These are phyloP conservation scores for Oryzias dopingdopingensis DNA, from an alignment of 2,797 vertebrate species.

Conservation along the genomic window DNA sequence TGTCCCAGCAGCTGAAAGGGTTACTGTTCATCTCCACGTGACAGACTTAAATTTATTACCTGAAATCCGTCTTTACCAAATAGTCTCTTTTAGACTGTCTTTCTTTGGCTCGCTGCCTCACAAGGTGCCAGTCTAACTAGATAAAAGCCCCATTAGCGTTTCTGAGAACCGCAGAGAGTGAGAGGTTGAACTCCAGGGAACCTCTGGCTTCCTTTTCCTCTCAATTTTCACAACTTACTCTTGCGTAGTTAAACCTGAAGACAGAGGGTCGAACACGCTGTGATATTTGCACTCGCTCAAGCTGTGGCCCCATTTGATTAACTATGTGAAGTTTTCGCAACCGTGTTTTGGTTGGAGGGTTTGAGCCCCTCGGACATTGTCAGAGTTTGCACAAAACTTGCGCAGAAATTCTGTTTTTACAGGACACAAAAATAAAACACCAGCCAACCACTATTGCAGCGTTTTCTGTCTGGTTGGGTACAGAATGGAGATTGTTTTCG, in stretches of 20 bases:
- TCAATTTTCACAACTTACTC: conserved; percentile 31
- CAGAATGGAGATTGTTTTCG: conserved; percentile 11
- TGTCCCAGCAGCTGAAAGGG: neutral
- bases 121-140: conserved; percentile 40
- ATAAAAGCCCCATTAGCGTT: conserved; percentile 51
- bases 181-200: conserved; percentile 42
- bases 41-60: neutral
- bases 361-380: conserved; percentile 30
- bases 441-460: conserved; percentile 21
- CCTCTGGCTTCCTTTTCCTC: conserved; percentile 30
- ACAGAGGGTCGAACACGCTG: conserved; percentile 34
- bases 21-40: neutral
- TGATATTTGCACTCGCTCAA: conserved; percentile 36
- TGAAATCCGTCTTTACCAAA: conserved; percentile 13
- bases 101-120: conserved; percentile 7
- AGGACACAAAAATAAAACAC: conserved; percentile 40
- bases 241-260: conserved; percentile 26
- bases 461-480: conserved; percentile 27
- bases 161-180: conserved; percentile 40
- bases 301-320: conserved; percentile 45
- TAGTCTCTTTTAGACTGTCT: neutral
- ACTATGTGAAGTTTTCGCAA: conserved; percentile 43
- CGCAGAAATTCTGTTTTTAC: conserved; percentile 54
- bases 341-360: conserved; percentile 6
- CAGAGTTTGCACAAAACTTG: conserved; percentile 44